Evolutionary conservation across 2,797 vertebrate genomes (phyloP).

Genomic region (Echeneis naucrates): DNA sequence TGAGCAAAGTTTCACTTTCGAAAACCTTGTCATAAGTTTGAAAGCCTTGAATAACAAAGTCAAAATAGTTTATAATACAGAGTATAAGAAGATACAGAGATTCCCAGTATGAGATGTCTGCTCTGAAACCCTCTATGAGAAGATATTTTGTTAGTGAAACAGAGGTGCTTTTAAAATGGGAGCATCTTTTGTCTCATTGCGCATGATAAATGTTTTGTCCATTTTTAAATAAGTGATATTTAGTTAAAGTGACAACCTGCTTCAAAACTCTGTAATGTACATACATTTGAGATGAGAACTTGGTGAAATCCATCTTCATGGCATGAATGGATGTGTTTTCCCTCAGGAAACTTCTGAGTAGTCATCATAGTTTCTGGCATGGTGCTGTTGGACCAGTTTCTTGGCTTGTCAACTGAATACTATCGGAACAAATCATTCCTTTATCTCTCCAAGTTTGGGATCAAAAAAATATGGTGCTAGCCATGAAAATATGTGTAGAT

Average conservation of each 20-base stretch:
- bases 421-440: constrained; percentile 30
- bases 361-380: constrained; percentile 18
- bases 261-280: constrained; percentile 23
- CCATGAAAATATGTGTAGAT: constrained; percentile 30
- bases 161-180: neutral
- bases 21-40: neutral
- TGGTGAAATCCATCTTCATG: neutral
- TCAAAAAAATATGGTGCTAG: neutral
- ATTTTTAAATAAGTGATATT: constrained; percentile 9
- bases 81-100: neutral
- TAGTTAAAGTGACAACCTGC: constrained; percentile 1
- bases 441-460: neutral
- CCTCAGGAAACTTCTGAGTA: constrained; percentile 24
- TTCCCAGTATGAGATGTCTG: constrained; percentile 1
- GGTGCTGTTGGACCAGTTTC: constrained; percentile 21
- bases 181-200: neutral
- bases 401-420: neutral
- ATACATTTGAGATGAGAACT: constrained; percentile 2
- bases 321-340: constrained; percentile 19
- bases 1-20: neutral
- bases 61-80: no score
- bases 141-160: neutral
- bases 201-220: constrained; percentile 16
- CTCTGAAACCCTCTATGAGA: constrained; percentile 2
- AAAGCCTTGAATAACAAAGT: neutral